Evolutionary conservation across 2,113 vertebrate species (phyloP).

Genomic region (Entomyzon cyanotis): DNA sequence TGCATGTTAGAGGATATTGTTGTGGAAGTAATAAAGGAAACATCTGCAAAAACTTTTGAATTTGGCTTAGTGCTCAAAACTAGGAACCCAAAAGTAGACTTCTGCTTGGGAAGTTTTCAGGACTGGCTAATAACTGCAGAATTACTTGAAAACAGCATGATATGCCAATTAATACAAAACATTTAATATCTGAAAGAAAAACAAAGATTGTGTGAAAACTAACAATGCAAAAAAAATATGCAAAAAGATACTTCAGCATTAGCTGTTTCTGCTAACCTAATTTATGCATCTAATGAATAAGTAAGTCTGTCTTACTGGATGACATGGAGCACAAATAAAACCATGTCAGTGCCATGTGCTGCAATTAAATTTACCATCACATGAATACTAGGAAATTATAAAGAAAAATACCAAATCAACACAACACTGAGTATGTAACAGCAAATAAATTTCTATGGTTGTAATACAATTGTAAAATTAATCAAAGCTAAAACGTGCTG

Average conservation of each 20-base stretch:
- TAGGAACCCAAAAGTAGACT: not conserved
- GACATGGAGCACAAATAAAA: not conserved
- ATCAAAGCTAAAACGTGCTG: not conserved
- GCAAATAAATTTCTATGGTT: not conserved
- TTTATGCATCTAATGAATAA: constrained; percentile 5
- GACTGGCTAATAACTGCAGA: not conserved
- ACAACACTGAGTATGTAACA: not conserved
- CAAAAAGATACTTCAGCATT: not conserved
- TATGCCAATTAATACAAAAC: not conserved
- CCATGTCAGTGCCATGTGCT: not conserved
- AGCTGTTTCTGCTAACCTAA: not conserved
- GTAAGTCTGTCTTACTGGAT: not conserved
- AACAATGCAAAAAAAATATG: not conserved
- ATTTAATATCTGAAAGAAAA: not conserved
- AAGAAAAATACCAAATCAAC: not conserved
- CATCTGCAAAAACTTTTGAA: not conserved
- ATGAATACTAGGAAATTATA: not conserved
- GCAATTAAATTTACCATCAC: not conserved
- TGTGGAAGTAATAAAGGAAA: not conserved
- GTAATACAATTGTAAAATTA: not conserved
- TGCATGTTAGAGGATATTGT: not conserved
- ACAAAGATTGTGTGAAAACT: not conserved
- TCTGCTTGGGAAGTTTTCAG: not conserved
- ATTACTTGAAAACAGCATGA: not conserved
- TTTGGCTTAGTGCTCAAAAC: not conserved